A percentile compares a stretch with the other conserved stretches of the same genome.
phyloP scores from a whole-genome alignment of 2,888 invertebrate species.

The Leucoma salicis region DNA sequence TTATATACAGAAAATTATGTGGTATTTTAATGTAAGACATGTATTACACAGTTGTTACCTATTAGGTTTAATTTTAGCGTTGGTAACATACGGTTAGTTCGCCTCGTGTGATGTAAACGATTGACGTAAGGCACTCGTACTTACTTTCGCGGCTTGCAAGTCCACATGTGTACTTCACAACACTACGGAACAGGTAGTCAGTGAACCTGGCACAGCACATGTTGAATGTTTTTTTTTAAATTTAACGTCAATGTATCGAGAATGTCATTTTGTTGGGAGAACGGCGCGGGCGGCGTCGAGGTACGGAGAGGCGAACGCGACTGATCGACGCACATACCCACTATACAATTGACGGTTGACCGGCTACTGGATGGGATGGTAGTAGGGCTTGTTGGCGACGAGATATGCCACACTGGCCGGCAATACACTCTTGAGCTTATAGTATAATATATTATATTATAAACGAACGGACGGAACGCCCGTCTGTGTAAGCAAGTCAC shows the following conservation, averaged over 20 bases:
- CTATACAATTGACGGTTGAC: slow-evolving; percentile 52
- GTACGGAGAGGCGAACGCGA: slow-evolving; percentile 42
- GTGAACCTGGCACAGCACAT: slow-evolving; percentile 75
- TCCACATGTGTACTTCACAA: slow-evolving; percentile 78
- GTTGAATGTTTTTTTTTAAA: slow-evolving; percentile 51
- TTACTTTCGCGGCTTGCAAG: slow-evolving; percentile 74
- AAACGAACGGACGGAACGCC: slow-evolving; percentile 26
- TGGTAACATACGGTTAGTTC: slow-evolving; percentile 28
- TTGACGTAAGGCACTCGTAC: slow-evolving; percentile 35
- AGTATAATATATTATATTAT: slow-evolving; percentile 33
- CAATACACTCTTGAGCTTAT: slow-evolving; percentile 49
- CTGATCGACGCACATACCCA: slow-evolving; percentile 65
- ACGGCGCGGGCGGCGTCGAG: slow-evolving; percentile 40
- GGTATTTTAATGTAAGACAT: too few species aligned
- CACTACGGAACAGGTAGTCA: slow-evolving; percentile 73
- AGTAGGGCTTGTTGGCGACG: slow-evolving; percentile 43
- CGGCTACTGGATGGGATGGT: too few species aligned
- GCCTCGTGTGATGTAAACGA: slow-evolving; percentile 4
- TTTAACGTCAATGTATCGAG: slow-evolving; percentile 48
- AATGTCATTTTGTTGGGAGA: slow-evolving; percentile 61
- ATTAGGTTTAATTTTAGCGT: slow-evolving; percentile 46
- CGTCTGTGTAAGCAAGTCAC: slow-evolving; percentile 42
- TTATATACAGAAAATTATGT: too few species aligned
- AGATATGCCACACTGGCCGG: slow-evolving; percentile 42
- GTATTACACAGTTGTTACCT: slow-evolving; percentile 29